Conservation (phyloP, 2,888 invertebrate genomes). For the Adela reaumurella region DNA sequence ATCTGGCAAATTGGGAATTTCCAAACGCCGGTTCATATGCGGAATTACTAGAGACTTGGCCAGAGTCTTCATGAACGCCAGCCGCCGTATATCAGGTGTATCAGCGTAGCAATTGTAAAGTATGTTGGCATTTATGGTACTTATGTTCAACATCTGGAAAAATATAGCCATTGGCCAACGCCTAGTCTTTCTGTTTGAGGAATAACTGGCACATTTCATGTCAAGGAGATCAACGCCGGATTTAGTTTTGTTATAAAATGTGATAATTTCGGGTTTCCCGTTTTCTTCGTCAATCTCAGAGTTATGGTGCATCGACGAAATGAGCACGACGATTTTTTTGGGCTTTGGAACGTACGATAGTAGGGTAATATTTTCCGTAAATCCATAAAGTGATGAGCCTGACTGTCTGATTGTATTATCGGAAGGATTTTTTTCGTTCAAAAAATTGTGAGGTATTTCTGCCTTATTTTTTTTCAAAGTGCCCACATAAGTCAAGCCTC, state of each 20-base stretch:
- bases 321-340: neutral
- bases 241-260: neutral
- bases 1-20: too few species aligned
- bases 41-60: neutral
- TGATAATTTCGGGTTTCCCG: neutral
- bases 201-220: neutral
- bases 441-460: neutral
- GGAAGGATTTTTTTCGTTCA: neutral
- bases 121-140: neutral
- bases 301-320: neutral
- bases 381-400: conserved; percentile 1
- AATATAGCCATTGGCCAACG: conserved; percentile 1
- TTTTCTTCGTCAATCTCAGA: neutral
- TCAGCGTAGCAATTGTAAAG: neutral
- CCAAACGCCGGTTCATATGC: too few species aligned
- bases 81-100: neutral
- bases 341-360: neutral
- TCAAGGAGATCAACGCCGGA: neutral
- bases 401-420: neutral
- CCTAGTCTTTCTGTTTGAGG: neutral
- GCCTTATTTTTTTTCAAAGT: conserved; percentile 1
- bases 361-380: neutral
- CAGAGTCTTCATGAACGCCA: neutral
- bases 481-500: neutral
- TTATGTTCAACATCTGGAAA: neutral